Conservation (phyloP, 1,140 invertebrate species). For the Cyclina sinensis region DNA sequence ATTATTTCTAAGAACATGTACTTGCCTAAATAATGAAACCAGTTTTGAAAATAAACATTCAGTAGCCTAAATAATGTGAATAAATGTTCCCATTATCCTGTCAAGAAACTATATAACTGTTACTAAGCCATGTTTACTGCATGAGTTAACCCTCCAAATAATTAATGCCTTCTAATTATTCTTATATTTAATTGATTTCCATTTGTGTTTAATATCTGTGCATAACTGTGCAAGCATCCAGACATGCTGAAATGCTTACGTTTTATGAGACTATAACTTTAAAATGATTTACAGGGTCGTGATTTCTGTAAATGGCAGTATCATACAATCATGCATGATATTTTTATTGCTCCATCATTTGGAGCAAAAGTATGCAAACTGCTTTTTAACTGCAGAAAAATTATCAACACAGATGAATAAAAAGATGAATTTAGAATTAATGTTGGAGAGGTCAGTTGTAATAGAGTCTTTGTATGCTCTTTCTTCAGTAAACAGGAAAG, state of each 20-base stretch:
- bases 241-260: constrained; percentile 4
- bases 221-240: background rate
- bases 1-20: too few relatives aligned
- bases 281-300: background rate
- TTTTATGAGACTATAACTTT: background rate
- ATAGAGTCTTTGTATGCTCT: too few relatives aligned
- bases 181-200: constrained; percentile 26
- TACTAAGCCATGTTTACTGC: background rate
- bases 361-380: too few relatives aligned
- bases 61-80: background rate
- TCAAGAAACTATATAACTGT: constrained; percentile 8
- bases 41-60: too few relatives aligned
- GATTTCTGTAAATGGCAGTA: background rate
- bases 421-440: too few relatives aligned
- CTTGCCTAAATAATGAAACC: too few relatives aligned
- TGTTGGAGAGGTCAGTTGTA: too few relatives aligned
- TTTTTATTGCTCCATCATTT: background rate
- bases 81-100: background rate
- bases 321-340: background rate
- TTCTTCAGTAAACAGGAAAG: too few relatives aligned
- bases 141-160: constrained; percentile 4
- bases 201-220: background rate
- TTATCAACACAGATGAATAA: too few relatives aligned
- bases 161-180: background rate
- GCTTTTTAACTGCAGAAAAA: too few relatives aligned